Evolutionary conservation across 2,888 invertebrate genomes (phyloP).

Genomic region (Steinernema carpocapsae): DNA sequence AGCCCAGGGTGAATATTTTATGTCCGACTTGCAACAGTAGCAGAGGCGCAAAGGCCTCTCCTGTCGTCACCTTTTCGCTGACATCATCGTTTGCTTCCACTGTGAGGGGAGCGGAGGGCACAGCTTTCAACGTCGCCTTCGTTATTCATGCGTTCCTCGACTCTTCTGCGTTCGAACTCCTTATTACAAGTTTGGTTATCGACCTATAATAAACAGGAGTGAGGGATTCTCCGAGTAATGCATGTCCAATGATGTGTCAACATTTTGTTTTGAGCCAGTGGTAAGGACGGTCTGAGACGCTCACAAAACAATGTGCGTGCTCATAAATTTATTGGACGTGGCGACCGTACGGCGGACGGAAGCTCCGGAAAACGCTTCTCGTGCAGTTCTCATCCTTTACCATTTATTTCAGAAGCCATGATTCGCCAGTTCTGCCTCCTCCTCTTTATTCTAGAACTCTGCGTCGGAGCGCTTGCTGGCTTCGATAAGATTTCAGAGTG

Average conservation of each 20-base stretch:
- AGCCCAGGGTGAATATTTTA: neutral
- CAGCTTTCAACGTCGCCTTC: neutral
- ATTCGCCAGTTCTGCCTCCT: constrained; percentile 6
- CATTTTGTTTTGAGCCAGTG: neutral
- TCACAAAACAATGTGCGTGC: neutral
- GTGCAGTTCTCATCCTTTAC: neutral
- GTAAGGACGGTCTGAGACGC: neutral
- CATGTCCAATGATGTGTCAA: constrained; percentile 32
- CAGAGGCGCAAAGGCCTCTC: too few species aligned
- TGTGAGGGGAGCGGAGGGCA: neutral
- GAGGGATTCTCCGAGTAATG: constrained; percentile 26
- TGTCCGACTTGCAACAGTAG: neutral
- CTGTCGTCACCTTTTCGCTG: too few species aligned
- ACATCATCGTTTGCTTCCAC: neutral
- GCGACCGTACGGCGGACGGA: constrained; percentile 6
- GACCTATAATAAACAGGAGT: constrained; percentile 18
- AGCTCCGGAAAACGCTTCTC: neutral
- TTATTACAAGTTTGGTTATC: neutral
- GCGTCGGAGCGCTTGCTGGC: neutral
- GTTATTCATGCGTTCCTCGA: constrained; percentile 18
- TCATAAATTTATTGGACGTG: constrained; percentile 27
- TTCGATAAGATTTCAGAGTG: constrained; percentile 23
- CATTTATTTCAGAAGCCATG: neutral
- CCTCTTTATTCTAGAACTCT: neutral
- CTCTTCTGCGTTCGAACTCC: neutral